Percentiles rank a stretch among this genome's conserved stretches.
phyloP scores from a whole-genome alignment of 2,113 vertebrate species.

The Pteronura brasiliensis region DNA sequence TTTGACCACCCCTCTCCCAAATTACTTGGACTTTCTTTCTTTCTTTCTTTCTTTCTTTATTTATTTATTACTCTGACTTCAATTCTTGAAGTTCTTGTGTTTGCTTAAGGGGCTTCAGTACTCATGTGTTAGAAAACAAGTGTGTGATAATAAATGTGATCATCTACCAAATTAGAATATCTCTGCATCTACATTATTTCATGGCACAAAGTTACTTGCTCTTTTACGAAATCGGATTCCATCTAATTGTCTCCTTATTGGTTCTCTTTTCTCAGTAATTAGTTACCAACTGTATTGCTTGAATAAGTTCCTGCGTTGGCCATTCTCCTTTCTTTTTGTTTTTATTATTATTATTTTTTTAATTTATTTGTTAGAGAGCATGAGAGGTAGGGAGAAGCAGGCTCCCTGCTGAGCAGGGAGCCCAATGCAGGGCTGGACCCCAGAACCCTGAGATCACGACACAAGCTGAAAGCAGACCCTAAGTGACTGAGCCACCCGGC shows the following conservation, averaged over 20 bases:
- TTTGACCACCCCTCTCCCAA: not conserved
- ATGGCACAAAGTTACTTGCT: not conserved
- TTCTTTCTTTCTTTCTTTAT: not conserved
- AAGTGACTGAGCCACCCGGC: no score
- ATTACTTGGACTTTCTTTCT: slow-evolving; percentile 6
- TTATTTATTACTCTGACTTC: not conserved
- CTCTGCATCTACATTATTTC: not conserved
- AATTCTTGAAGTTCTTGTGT: not conserved
- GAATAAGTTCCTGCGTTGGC: not conserved
- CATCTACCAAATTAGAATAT: not conserved
- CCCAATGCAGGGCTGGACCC: no score
- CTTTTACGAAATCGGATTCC: not conserved
- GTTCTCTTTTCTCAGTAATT: not conserved
- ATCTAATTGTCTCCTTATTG: not conserved
- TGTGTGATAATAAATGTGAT: not conserved
- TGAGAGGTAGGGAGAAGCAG: no score
- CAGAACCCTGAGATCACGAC: no score
- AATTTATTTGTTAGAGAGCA: no score
- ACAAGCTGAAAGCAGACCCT: no score
- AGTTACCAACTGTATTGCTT: not conserved
- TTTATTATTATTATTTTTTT: no score
- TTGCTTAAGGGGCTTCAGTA: not conserved
- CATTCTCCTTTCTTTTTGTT: not conserved
- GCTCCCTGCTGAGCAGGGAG: no score
- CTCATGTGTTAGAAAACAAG: not conserved